Evolutionary conservation across 2,888 invertebrate species (phyloP).

Genomic region (Tachina lurida): DNA sequence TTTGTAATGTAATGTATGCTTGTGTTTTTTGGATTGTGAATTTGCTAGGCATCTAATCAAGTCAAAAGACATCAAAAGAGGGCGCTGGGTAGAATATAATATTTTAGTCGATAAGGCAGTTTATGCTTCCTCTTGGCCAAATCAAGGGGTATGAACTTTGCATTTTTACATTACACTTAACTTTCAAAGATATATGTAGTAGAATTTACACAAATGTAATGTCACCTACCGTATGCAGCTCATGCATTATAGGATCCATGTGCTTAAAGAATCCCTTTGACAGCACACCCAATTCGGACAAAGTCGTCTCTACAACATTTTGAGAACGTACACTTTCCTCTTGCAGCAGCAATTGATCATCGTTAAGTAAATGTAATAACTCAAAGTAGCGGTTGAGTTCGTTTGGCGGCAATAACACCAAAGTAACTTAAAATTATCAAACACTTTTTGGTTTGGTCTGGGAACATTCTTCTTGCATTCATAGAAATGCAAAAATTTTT

Average conservation of each 20-base stretch:
- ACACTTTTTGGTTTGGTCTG: slow-evolving; percentile 76
- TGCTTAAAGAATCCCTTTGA: slow-evolving; percentile 91
- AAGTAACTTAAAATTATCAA: slow-evolving; percentile 75
- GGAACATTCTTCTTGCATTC: slow-evolving; percentile 72
- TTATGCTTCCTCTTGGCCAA: no score
- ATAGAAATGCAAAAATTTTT: slow-evolving; percentile 42
- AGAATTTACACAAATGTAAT: slow-evolving; percentile 84
- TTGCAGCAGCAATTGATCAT: slow-evolving; percentile 86
- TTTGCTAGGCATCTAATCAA: no score
- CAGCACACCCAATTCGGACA: slow-evolving; percentile 88
- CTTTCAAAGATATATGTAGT: not conserved
- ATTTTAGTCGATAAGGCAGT: no score
- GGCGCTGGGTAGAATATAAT: no score
- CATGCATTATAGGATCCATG: slow-evolving; percentile 84
- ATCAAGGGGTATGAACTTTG: no score
- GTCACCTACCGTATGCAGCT: slow-evolving; percentile 85
- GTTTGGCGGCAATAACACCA: slow-evolving; percentile 75
- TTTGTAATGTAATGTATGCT: no score
- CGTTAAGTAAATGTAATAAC: slow-evolving; percentile 84
- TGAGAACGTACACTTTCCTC: slow-evolving; percentile 84
- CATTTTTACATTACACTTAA: no score
- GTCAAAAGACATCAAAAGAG: no score
- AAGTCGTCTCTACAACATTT: slow-evolving; percentile 86
- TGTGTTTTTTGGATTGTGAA: no score
- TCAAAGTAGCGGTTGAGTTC: slow-evolving; percentile 81